Evolutionary conservation across 1,140 invertebrate species (phyloP), one percentile per base, ranked within the genome.

Genomic region (Achatina immaculata): DNA sequence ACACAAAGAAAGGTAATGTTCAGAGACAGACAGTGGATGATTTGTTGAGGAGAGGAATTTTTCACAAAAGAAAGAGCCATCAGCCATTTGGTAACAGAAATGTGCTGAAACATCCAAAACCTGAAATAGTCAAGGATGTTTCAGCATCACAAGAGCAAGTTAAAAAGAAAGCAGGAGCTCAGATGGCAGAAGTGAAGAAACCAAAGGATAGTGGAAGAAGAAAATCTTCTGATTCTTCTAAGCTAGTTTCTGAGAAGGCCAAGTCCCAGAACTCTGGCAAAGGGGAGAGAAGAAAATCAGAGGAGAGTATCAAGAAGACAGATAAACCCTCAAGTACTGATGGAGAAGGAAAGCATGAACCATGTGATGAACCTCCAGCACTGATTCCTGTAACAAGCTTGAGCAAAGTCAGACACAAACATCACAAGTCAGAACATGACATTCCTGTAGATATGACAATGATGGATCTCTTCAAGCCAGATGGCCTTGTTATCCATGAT

Each of bases 381-480:
- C 31, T 78, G 55, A 65, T 66, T 1, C 38, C 77, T 19, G 77
- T 65, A 7, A 48, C 16, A 34, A 40, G 65, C 31, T 14, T 31
- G 45, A 24, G 69, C 38, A 48, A 81, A 78, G 42, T 40, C 34
- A 83, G 81, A 51, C 78, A 78, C 71, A 83, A 83, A 42, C 82
- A 81, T 51, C 74, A 83, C 72, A 80, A 80, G 40, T 43, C 75
- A 11, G 85, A 85, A 65, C 77, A 79, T 71, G 77, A 79, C 19
- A 43, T 51, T 34, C 74, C 78, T 7, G 66, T 83, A 3, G 85
- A 85, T 68, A 82, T 77, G 43, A 83, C 81, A 11, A 81, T 85
- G 78, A 84, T 75, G 19, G 85, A 86, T 58, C 66, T 86, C 0
- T 86, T 86, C 73, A 86, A 86, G 51, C 85, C 85, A 21, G 85